Percentiles rank a stretch among this genome's conserved stretches.
phyloP scores from a whole-genome alignment of 2,888 invertebrate genomes.

The Pheosia tremula region DNA sequence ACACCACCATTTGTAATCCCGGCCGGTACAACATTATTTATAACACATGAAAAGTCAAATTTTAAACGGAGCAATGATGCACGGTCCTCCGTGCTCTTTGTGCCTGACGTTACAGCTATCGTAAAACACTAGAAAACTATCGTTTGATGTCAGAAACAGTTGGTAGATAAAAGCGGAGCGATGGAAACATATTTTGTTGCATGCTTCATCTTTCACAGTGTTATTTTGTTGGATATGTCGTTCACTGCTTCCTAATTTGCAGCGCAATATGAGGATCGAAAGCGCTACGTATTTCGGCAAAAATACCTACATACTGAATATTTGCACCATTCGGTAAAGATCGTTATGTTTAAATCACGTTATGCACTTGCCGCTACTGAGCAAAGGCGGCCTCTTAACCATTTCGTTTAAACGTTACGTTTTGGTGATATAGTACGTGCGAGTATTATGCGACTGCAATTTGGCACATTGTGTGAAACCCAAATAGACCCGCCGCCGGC shows the following conservation, averaged over 20 bases:
- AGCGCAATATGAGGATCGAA: too few relatives aligned
- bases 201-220: neutral
- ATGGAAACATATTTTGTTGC: neutral
- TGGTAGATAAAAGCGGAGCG: constrained; percentile 28
- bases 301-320: too few relatives aligned
- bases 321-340: too few relatives aligned
- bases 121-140: constrained; percentile 18
- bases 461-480: constrained; percentile 34
- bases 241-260: constrained; percentile 3
- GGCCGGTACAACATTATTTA: constrained; percentile 26
- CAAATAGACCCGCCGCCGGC: constrained; percentile 19
- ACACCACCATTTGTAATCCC: constrained; percentile 10
- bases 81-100: constrained; percentile 29
- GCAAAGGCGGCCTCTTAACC: too few relatives aligned
- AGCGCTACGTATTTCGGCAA: too few relatives aligned
- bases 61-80: constrained; percentile 31
- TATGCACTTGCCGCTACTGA: too few relatives aligned
- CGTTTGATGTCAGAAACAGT: constrained; percentile 26
- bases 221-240: constrained; percentile 8
- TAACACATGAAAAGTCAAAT: constrained; percentile 27
- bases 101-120: constrained; percentile 27
- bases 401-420: too few relatives aligned
- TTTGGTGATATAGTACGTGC: too few relatives aligned
- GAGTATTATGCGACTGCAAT: constrained; percentile 15
- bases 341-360: too few relatives aligned